These are phyloP conservation scores for Blastobasis lacticolella DNA, from an alignment of 2,888 invertebrate species.

Conservation along the genomic window DNA sequence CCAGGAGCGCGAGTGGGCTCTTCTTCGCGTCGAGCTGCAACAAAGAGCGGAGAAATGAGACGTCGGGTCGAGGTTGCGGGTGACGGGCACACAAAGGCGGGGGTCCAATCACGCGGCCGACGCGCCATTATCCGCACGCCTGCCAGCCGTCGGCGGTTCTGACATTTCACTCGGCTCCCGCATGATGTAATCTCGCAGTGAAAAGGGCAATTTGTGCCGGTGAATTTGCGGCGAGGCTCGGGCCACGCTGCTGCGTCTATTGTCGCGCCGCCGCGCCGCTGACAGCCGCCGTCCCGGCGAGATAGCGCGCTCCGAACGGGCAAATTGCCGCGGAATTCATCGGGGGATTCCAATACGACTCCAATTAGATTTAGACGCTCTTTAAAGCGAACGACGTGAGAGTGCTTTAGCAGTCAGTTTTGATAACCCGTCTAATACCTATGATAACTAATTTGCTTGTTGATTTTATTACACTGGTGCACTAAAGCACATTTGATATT, in stretches of 20 bases:
- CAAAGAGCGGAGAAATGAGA: conserved; percentile 70
- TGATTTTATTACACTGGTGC: no score
- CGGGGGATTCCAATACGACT: neutral
- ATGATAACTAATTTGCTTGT: no score
- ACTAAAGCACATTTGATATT: no score
- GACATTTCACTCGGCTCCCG: conserved; percentile 74
- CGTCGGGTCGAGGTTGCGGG: conserved; percentile 65
- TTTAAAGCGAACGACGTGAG: no score
- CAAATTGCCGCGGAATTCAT: conserved; percentile 2
- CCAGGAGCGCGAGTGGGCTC: conserved; percentile 94
- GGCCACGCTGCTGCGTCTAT: conserved; percentile 66
- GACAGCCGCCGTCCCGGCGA: conserved; percentile 26
- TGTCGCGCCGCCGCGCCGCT: conserved; percentile 33
- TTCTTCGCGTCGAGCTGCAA: conserved; percentile 98
- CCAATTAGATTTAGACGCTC: neutral
- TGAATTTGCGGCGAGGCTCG: conserved; percentile 72
- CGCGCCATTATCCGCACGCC: conserved; percentile 75
- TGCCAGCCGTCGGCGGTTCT: conserved; percentile 73
- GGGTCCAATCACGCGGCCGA: conserved; percentile 72
- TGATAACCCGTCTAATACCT: no score
- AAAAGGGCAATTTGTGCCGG: conserved; percentile 74
- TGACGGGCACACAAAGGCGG: conserved; percentile 67
- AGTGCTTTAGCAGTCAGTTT: no score
- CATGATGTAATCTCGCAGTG: conserved; percentile 75
- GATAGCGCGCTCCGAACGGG: conserved; percentile 10